These are phyloP conservation scores for Laticauda laticaudata DNA, from an alignment of 2,113 vertebrate genomes.

Conservation along the genomic window DNA sequence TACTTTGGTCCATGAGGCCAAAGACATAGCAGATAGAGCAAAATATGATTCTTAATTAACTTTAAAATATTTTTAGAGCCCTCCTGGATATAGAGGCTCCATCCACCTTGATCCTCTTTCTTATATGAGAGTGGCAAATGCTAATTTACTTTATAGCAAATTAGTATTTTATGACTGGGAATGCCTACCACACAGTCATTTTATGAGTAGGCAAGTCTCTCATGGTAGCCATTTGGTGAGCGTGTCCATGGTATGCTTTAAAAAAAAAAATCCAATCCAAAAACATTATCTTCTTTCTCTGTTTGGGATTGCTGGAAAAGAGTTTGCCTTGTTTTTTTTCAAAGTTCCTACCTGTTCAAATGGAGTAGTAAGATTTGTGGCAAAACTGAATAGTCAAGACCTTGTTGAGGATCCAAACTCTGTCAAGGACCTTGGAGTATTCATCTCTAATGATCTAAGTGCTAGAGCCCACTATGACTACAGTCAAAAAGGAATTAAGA, in stretches of 20 bases:
- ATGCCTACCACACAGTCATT: neutral
- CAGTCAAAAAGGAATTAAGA: too few species aligned
- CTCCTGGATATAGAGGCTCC: neutral
- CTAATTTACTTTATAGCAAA: neutral
- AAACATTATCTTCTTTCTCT: neutral
- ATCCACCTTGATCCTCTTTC: neutral
- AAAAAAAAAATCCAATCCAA: neutral
- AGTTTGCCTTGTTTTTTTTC: neutral
- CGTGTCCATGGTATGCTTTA: neutral
- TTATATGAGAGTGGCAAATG: neutral
- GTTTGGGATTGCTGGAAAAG: neutral
- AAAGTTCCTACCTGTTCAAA: neutral
- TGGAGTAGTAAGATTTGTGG: neutral
- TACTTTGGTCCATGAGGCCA: neutral
- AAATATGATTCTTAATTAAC: neutral
- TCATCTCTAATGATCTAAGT: too few species aligned
- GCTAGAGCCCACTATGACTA: too few species aligned
- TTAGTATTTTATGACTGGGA: neutral
- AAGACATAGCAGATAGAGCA: neutral
- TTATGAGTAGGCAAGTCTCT: neutral
- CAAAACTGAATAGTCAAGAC: neutral
- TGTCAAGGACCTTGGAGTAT: too few species aligned
- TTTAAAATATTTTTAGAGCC: neutral
- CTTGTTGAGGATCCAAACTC: too few species aligned
- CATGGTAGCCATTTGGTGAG: neutral